A percentile compares a stretch with the other conserved stretches of the same genome.
These are phyloP conservation scores for Mus pahari DNA, from an alignment of 2,113 vertebrate genomes.

Conservation along the genomic window DNA sequence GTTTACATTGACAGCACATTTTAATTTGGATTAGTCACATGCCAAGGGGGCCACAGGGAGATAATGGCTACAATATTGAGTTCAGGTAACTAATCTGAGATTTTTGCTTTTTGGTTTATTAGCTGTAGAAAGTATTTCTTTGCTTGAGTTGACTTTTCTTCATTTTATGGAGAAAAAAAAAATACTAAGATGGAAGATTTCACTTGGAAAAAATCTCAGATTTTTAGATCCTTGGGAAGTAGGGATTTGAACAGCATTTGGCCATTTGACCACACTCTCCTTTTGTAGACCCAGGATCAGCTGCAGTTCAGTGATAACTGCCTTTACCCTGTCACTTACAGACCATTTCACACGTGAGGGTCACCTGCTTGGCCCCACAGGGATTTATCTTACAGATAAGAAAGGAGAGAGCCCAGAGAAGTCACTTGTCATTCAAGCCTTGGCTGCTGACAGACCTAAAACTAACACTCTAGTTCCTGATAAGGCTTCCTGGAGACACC, in stretches of 20 bases:
- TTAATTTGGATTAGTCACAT: not conserved
- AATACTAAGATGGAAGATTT: not conserved
- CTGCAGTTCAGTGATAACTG: not conserved
- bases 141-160: not conserved
- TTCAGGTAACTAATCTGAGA: not conserved
- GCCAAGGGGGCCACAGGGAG: not conserved
- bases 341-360: not conserved
- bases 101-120: not conserved
- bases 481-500: not conserved
- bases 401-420: conserved; percentile 10
- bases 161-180: not conserved
- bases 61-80: not conserved
- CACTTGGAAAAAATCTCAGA: not conserved
- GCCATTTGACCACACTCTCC: not conserved
- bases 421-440: not conserved
- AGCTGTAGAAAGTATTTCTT: not conserved
- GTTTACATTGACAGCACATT: not conserved
- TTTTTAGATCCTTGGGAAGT: not conserved
- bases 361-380: not conserved
- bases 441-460: not conserved
- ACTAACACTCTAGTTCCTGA: not conserved
- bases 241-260: not conserved
- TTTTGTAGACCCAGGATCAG: not conserved
- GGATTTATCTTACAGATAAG: conserved; percentile 22
- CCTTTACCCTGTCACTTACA: not conserved